Conservation (phyloP, 2,888 invertebrate species). For the Agrilus cyanescens region DNA sequence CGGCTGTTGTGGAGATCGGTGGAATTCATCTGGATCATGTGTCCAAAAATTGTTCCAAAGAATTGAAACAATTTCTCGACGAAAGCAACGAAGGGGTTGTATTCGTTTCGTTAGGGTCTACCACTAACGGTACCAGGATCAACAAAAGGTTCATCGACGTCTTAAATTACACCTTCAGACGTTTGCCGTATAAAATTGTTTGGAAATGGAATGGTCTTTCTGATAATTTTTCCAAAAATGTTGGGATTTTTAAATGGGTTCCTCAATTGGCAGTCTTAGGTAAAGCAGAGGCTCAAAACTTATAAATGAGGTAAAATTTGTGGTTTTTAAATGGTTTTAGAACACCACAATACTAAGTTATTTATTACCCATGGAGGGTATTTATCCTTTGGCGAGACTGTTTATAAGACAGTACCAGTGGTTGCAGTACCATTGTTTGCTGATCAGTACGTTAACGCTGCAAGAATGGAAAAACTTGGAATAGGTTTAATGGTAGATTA, state of each 20-base stretch:
- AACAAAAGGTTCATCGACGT: constrained; percentile 28
- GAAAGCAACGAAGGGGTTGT: constrained; percentile 38
- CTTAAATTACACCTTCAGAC: constrained; percentile 41
- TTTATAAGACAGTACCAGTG: constrained; percentile 11
- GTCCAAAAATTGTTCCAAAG: constrained; percentile 24
- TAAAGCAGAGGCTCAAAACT: constrained; percentile 21
- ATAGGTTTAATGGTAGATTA: constrained; percentile 10
- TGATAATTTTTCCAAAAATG: constrained; percentile 39
- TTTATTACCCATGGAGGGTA: constrained; percentile 13
- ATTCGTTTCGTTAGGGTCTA: constrained; percentile 44
- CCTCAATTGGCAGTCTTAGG: constrained; percentile 54
- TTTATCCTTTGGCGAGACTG: constrained; percentile 10
- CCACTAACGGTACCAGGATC: constrained; percentile 39
- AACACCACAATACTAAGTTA: constrained; percentile 13
- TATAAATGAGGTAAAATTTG: no score
- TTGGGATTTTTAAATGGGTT: constrained; percentile 46
- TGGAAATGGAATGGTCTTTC: constrained; percentile 51
- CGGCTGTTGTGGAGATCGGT: constrained; percentile 14
- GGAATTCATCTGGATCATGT: constrained; percentile 10
- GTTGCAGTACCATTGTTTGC: constrained; percentile 12
- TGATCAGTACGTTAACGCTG: constrained; percentile 10
- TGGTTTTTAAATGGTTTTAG: constrained; percentile 20
- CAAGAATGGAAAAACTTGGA: constrained; percentile 9
- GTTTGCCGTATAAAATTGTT: constrained; percentile 45
- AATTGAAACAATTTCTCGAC: constrained; percentile 38